phyloP scores from a whole-genome alignment of 1,140 invertebrate species.

The Caerostris extrusa region DNA sequence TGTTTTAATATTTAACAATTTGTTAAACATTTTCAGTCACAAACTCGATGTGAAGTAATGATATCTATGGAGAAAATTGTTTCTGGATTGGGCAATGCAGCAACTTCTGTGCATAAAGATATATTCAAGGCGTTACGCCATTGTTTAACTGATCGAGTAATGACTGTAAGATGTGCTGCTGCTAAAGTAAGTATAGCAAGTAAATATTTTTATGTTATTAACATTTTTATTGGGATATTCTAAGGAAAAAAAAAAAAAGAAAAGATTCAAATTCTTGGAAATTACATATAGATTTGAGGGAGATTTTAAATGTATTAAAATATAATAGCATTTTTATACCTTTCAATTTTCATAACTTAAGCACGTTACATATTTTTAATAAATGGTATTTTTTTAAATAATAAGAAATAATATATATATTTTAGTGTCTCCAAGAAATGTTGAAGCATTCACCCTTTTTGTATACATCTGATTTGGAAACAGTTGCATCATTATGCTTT shows the following conservation, averaged over 20 bases:
- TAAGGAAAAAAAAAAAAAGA: too few relatives aligned
- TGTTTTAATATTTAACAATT: not conserved
- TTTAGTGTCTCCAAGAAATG: slow-evolving; percentile 92
- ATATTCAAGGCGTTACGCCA: slow-evolving; percentile 93
- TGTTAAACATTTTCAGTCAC: slow-evolving; percentile 85
- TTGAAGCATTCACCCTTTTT: slow-evolving; percentile 93
- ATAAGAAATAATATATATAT: not conserved
- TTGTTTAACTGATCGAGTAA: slow-evolving; percentile 93
- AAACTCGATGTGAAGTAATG: slow-evolving; percentile 98
- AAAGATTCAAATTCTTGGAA: too few relatives aligned
- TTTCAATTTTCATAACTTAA: too few relatives aligned
- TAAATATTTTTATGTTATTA: not conserved
- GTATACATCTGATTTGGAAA: slow-evolving; percentile 94
- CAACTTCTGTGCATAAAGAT: slow-evolving; percentile 93
- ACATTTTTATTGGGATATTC: too few relatives aligned
- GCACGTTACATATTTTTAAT: too few relatives aligned
- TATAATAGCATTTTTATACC: too few relatives aligned
- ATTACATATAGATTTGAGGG: too few relatives aligned
- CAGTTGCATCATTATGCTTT: slow-evolving; percentile 92
- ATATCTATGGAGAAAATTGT: slow-evolving; percentile 95
- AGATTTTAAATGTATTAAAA: too few relatives aligned
- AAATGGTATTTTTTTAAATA: too few relatives aligned
- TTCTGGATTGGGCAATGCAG: slow-evolving; percentile 93
- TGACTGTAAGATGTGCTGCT: slow-evolving; percentile 93
- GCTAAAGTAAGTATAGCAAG: slow-evolving; percentile 85